Percentiles rank a stretch among this genome's conserved stretches.
These are phyloP conservation scores for Marronus borbonicus DNA, from an alignment of 2,888 invertebrate species.

Conservation along the genomic window DNA sequence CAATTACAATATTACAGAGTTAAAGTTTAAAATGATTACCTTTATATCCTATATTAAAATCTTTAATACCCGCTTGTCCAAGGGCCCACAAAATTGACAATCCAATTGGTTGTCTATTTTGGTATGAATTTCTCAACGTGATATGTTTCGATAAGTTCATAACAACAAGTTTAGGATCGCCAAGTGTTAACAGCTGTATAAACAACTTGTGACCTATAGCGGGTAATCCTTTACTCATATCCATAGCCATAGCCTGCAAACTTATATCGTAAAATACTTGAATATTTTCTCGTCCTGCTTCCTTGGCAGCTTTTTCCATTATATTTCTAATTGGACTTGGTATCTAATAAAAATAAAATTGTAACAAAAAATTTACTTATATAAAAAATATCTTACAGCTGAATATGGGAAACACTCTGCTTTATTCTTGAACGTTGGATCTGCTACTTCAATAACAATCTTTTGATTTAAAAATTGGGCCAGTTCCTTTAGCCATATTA, in stretches of 20 bases:
- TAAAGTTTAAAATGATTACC: slow-evolving; percentile 67
- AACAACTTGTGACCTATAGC: slow-evolving; percentile 81
- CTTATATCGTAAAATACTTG: slow-evolving; percentile 82
- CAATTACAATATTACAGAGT: too few species aligned
- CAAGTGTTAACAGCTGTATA: slow-evolving; percentile 79
- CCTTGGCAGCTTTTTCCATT: slow-evolving; percentile 72
- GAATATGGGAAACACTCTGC: slow-evolving; percentile 75
- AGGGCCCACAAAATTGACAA: slow-evolving; percentile 83
- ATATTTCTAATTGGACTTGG: slow-evolving; percentile 65
- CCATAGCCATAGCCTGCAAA: slow-evolving; percentile 80
- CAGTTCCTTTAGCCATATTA: slow-evolving; percentile 81
- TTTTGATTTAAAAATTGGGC: slow-evolving; percentile 77
- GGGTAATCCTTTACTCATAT: slow-evolving; percentile 79
- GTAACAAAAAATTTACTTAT: slow-evolving; percentile 60
- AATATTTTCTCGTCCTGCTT: slow-evolving; percentile 76
- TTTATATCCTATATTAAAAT: slow-evolving; percentile 79
- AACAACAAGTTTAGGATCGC: slow-evolving; percentile 77
- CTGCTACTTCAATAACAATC: slow-evolving; percentile 76
- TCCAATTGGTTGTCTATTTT: slow-evolving; percentile 82
- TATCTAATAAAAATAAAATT: slow-evolving; percentile 62
- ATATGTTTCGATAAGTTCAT: slow-evolving; percentile 77
- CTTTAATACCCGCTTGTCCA: slow-evolving; percentile 80
- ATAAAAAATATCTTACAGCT: slow-evolving; percentile 62
- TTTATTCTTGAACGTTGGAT: slow-evolving; percentile 75
- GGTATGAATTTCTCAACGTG: slow-evolving; percentile 81